Conservation (phyloP, 2,797 vertebrate genomes). For the Decapterus maruadsi region DNA sequence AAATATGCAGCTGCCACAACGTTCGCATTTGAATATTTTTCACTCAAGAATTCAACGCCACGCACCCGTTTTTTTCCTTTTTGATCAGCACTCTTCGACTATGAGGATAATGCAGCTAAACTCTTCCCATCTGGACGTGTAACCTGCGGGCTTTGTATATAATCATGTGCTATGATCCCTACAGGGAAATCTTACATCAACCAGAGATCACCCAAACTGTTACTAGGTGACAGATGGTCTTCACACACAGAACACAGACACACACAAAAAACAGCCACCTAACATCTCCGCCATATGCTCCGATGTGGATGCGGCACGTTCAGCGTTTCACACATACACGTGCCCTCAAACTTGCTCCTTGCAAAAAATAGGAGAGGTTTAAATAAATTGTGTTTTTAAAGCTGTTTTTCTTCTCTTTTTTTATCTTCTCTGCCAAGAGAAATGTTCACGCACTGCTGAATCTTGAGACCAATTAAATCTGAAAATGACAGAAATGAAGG, state of each 20-base stretch:
- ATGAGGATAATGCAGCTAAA: conserved; percentile 38
- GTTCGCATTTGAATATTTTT: conserved; percentile 15
- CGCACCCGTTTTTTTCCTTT: conserved; percentile 14
- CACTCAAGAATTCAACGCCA: neutral
- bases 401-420: neutral
- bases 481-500: conserved; percentile 61
- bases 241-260: conserved; percentile 23
- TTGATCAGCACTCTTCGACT: conserved; percentile 17
- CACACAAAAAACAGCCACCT: conserved; percentile 16
- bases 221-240: conserved; percentile 81
- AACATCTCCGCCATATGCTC: conserved; percentile 77
- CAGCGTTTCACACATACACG: conserved; percentile 41
- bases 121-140: conserved; percentile 60
- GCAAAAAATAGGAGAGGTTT: conserved; percentile 52
- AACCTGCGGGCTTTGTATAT: conserved; percentile 63
- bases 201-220: conserved; percentile 69
- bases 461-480: conserved; percentile 77
- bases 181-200: conserved; percentile 66
- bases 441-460: conserved; percentile 57
- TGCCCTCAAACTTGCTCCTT: conserved; percentile 21
- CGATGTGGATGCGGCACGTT: conserved; percentile 53
- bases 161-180: conserved; percentile 66
- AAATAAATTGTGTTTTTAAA: conserved; percentile 46
- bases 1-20: neutral
- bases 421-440: conserved; percentile 33